Evolutionary conservation across 2,113 vertebrate genomes (phyloP).

Genomic region (Thymallus thymallus): DNA sequence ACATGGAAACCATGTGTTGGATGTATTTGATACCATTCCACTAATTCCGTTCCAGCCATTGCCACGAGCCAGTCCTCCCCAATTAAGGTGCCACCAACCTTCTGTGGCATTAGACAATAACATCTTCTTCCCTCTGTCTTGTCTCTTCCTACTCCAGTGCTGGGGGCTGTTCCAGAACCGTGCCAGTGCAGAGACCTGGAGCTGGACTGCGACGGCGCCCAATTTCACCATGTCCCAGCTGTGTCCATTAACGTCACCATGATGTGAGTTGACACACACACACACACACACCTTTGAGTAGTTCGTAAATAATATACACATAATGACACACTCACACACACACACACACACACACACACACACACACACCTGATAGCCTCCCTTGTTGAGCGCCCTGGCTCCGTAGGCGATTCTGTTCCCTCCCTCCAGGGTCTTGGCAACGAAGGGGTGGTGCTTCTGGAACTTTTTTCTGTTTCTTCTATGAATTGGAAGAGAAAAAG

Average conservation of each 20-base stretch:
- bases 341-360: not conserved
- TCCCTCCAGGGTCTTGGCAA: conserved; percentile 84
- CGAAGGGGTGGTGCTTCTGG: conserved; percentile 93
- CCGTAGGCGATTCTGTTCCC: conserved; percentile 88
- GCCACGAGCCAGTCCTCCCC: too few relatives aligned
- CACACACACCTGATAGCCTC: conserved; percentile 82
- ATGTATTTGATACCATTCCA: too few relatives aligned
- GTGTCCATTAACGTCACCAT: conserved; percentile 88
- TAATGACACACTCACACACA: not conserved
- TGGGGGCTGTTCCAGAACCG: conserved; percentile 74
- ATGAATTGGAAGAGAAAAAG: too few relatives aligned
- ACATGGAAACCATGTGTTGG: too few relatives aligned
- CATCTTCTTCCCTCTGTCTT: not conserved
- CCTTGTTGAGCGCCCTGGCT: conserved; percentile 93
- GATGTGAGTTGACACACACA: conserved; percentile 81
- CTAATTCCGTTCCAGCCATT: too few relatives aligned
- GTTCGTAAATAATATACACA: conserved; percentile 41
- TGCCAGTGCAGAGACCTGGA: conserved; percentile 85
- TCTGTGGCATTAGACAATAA: too few relatives aligned
- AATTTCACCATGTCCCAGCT: conserved; percentile 77
- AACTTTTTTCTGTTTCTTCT: too few relatives aligned
- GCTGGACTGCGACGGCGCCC: conserved; percentile 81
- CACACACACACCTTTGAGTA: not conserved
- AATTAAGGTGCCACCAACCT: too few relatives aligned
- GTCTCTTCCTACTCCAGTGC: conserved; percentile 65